Percentiles rank a stretch among this genome's conserved stretches.
phyloP scores from a whole-genome alignment of 2,888 invertebrate species.

The Bellardia bayeri region DNA sequence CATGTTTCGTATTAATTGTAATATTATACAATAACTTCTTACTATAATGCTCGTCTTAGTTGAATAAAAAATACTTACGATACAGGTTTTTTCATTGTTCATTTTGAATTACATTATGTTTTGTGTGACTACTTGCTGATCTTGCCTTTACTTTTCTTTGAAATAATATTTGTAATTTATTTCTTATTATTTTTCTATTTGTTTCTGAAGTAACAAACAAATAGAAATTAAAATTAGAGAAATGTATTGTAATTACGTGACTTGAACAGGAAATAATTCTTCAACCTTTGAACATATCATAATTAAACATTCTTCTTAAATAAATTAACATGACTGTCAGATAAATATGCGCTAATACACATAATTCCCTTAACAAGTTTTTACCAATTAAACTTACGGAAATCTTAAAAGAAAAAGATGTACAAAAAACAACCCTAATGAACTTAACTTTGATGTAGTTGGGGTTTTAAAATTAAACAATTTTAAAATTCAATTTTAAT shows the following conservation, averaged over 20 bases:
- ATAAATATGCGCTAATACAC: neutral
- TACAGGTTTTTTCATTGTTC: too few relatives aligned
- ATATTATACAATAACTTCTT: too few relatives aligned
- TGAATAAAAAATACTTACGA: too few relatives aligned
- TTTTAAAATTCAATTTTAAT: slow-evolving; percentile 67
- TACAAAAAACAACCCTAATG: slow-evolving; percentile 3
- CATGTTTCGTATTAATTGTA: too few relatives aligned
- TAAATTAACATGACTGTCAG: slow-evolving; percentile 6
- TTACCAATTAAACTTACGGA: neutral
- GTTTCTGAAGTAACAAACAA: too few relatives aligned
- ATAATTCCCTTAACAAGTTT: neutral
- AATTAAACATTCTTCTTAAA: neutral
- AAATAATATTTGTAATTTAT: too few relatives aligned
- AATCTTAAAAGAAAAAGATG: neutral
- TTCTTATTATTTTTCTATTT: neutral
- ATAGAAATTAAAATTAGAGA: too few relatives aligned
- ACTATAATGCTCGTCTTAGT: too few relatives aligned
- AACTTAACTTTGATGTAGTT: slow-evolving; percentile 25
- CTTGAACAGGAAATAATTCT: neutral
- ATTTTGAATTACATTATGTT: too few relatives aligned
- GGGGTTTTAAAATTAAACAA: slow-evolving; percentile 17
- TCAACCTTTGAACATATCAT: neutral
- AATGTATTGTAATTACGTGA: neutral
- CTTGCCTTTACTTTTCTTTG: too few relatives aligned
- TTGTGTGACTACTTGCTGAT: too few relatives aligned